phyloP scores from a whole-genome alignment of 1,140 invertebrate species.

The Halyomorpha halys region DNA sequence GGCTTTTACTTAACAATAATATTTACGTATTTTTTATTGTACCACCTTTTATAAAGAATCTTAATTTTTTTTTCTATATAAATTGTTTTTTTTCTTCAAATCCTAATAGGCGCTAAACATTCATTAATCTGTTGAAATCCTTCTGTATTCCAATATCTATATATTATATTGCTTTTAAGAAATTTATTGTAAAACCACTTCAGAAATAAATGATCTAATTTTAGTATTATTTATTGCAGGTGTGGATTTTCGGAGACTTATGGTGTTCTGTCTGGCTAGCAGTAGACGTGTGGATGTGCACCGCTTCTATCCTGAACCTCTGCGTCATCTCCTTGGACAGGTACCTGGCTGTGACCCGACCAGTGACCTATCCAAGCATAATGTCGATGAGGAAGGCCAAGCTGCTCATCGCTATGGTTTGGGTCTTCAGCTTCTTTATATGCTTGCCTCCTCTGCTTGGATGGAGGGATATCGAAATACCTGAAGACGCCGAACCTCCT shows the following conservation, averaged over 20 bases:
- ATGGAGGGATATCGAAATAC: slow-evolving; percentile 62
- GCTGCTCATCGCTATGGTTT: slow-evolving; percentile 76
- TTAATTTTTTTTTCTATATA: too few species aligned
- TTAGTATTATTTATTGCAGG: slow-evolving; percentile 44
- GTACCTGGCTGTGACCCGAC: slow-evolving; percentile 88
- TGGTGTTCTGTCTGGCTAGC: slow-evolving; percentile 90
- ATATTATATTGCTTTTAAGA: too few species aligned
- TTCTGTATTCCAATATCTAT: too few species aligned
- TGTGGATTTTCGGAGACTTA: slow-evolving; percentile 85
- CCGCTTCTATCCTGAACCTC: slow-evolving; percentile 87
- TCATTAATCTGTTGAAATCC: too few species aligned
- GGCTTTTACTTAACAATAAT: too few species aligned
- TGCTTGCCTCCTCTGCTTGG: slow-evolving; percentile 93
- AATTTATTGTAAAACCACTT: too few species aligned
- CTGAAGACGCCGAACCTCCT: slow-evolving; percentile 33
- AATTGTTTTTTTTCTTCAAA: too few species aligned
- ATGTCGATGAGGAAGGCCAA: slow-evolving; percentile 84
- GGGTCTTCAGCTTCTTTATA: slow-evolving; percentile 91
- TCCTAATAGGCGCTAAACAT: too few species aligned
- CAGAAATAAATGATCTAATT: too few species aligned
- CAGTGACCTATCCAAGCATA: slow-evolving; percentile 84
- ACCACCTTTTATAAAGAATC: too few species aligned
- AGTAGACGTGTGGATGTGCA: slow-evolving; percentile 93
- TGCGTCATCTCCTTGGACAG: slow-evolving; percentile 85
- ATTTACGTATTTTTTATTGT: too few species aligned